Conservation (phyloP, 2,797 vertebrate species). For the Labeo calbasu region DNA sequence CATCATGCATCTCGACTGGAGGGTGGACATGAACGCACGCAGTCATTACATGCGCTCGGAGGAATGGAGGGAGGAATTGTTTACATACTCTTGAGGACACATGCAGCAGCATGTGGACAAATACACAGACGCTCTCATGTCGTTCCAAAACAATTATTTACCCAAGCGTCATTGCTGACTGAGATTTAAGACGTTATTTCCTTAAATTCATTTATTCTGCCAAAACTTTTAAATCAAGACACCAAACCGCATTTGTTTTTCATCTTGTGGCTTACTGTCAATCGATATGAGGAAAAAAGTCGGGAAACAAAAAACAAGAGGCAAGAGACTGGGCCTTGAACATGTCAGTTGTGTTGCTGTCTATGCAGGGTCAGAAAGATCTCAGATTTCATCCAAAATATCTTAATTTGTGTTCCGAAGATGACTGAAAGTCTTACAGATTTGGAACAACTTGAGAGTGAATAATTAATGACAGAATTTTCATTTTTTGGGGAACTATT, state of each 20-base stretch:
- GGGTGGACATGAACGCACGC: constrained; percentile 35
- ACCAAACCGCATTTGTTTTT: not conserved
- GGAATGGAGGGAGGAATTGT: constrained; percentile 12
- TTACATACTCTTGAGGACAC: constrained; percentile 7
- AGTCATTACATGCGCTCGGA: not conserved
- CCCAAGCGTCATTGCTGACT: not conserved
- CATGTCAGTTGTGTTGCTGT: too few relatives aligned
- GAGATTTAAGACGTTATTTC: not conserved
- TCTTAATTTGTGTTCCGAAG: too few relatives aligned
- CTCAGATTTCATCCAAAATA: too few relatives aligned
- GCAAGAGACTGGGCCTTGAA: too few relatives aligned
- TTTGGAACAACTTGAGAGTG: too few relatives aligned
- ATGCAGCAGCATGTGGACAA: not conserved
- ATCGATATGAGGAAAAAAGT: not conserved
- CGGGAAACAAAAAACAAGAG: too few relatives aligned
- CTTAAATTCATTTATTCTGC: too few relatives aligned
- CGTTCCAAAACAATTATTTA: not conserved
- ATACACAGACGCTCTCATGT: constrained; percentile 1
- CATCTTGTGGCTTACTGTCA: not conserved
- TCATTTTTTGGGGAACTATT: too few relatives aligned
- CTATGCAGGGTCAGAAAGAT: too few relatives aligned
- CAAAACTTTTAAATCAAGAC: too few relatives aligned
- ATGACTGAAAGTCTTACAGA: too few relatives aligned
- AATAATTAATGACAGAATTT: too few relatives aligned
- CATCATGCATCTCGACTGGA: constrained; percentile 30